These are phyloP conservation scores for Bubo scandiacus DNA, from an alignment of 2,113 vertebrate genomes.

Conservation along the genomic window DNA sequence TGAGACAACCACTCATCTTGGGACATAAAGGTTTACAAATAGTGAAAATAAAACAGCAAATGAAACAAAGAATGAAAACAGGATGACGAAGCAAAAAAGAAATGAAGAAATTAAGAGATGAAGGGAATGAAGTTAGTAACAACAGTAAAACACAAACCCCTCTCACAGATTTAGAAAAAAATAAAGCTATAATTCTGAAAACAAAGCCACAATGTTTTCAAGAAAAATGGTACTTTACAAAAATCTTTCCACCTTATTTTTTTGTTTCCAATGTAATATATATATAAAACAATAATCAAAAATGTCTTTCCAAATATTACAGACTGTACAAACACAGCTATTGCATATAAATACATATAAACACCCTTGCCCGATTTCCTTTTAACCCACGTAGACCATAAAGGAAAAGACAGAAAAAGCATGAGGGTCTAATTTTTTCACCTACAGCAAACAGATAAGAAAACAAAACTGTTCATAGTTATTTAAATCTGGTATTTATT, in stretches of 20 bases:
- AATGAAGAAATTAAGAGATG: not conserved
- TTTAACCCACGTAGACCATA: not conserved
- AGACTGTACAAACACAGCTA: not conserved
- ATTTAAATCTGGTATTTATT: not conserved
- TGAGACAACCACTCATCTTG: not conserved
- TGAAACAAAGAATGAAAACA: not conserved
- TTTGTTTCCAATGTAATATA: not conserved
- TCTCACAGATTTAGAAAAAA: not conserved
- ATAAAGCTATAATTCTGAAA: not conserved
- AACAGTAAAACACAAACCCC: not conserved
- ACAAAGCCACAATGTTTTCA: not conserved
- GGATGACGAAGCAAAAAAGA: not conserved
- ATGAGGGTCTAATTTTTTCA: not conserved
- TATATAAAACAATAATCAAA: not conserved
- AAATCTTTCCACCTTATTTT: not conserved
- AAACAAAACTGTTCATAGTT: not conserved
- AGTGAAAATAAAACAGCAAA: not conserved
- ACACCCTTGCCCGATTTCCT: not conserved
- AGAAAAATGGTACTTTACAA: not conserved
- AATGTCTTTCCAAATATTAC: not conserved
- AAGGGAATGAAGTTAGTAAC: not conserved
- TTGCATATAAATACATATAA: not conserved
- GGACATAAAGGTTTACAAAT: rapidly evolving
- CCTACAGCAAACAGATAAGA: not conserved
- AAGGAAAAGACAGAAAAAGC: not conserved